Percentiles rank a stretch among this genome's conserved stretches.
Conservation (phyloP, 2,797 vertebrate genomes). For the Halcyon chelicuti region DNA sequence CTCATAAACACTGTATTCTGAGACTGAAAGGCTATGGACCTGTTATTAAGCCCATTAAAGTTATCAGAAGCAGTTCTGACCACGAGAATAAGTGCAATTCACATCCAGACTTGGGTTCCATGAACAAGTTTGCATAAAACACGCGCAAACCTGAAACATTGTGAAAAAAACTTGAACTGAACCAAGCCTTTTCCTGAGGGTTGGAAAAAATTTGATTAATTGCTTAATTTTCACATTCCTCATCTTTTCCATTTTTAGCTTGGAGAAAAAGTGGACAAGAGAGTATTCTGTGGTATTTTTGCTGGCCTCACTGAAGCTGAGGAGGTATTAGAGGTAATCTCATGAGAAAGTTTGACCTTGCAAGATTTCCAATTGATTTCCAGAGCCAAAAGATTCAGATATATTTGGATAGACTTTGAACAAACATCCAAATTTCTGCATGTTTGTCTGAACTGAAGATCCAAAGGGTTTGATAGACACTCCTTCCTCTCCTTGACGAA, state of each 20-base stretch:
- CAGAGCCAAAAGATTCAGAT: conserved; percentile 35
- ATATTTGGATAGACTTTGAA: conserved; percentile 22
- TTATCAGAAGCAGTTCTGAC: not conserved
- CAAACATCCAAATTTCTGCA: conserved; percentile 8
- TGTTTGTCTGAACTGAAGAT: conserved; percentile 13
- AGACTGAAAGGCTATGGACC: not conserved
- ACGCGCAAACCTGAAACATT: conserved; percentile 45
- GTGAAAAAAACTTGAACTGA: not conserved
- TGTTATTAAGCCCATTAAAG: not conserved
- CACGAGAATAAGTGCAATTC: not conserved
- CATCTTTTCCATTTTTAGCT: conserved; percentile 55
- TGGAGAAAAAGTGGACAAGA: conserved; percentile 48
- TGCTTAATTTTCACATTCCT: conserved; percentile 70
- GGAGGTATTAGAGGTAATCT: conserved; percentile 65
- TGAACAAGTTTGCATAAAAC: not conserved
- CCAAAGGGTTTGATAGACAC: not conserved
- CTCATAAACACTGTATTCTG: not conserved
- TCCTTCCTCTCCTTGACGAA: not conserved
- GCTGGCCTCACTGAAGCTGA: conserved; percentile 49
- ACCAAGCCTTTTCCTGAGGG: conserved; percentile 50
- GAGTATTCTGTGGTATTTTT: conserved; percentile 69
- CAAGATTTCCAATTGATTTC: conserved; percentile 50
- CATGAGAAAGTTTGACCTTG: conserved; percentile 52
- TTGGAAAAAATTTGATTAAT: conserved; percentile 63
- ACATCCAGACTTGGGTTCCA: not conserved